Conservation (phyloP, 2,113 vertebrate species). For the Myiopsitta monachus region DNA sequence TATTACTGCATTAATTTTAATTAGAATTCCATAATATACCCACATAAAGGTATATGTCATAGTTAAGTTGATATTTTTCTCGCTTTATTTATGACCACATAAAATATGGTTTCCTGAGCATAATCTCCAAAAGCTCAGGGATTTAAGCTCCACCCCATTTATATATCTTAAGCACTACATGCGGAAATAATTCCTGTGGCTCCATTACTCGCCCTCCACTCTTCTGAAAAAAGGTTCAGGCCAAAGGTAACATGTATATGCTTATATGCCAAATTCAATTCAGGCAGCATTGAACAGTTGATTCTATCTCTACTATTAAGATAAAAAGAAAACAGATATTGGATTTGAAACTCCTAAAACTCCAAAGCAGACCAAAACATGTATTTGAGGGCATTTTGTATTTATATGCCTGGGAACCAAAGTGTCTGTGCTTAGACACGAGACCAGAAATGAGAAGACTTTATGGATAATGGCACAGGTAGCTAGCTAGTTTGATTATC, state of each 20-base stretch:
- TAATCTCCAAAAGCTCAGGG: conserved; percentile 56
- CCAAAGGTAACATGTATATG: conserved; percentile 10
- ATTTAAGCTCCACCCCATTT: conserved; percentile 64
- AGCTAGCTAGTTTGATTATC: background rate
- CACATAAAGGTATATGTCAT: conserved; percentile 56
- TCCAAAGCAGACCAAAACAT: background rate
- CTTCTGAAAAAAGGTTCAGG: conserved; percentile 20
- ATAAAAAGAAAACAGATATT: background rate
- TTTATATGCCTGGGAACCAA: background rate
- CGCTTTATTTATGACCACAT: conserved; percentile 70
- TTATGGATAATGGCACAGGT: background rate
- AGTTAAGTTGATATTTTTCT: conserved; percentile 64
- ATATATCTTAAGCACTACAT: conserved; percentile 27
- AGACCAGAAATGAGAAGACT: background rate
- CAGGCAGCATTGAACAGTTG: conserved; percentile 14
- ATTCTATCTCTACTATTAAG: background rate
- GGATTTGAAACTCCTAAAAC: background rate
- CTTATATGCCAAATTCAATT: background rate
- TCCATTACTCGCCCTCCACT: background rate
- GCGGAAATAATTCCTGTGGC: conserved; percentile 36
- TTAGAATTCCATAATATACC: conserved; percentile 68
- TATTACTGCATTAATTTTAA: conserved; percentile 64
- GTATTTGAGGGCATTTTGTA: background rate
- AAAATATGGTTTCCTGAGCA: conserved; percentile 67
- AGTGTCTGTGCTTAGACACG: background rate